These are phyloP conservation scores for Rotaria socialis DNA, from an alignment of 2,888 invertebrate genomes.

Conservation along the genomic window DNA sequence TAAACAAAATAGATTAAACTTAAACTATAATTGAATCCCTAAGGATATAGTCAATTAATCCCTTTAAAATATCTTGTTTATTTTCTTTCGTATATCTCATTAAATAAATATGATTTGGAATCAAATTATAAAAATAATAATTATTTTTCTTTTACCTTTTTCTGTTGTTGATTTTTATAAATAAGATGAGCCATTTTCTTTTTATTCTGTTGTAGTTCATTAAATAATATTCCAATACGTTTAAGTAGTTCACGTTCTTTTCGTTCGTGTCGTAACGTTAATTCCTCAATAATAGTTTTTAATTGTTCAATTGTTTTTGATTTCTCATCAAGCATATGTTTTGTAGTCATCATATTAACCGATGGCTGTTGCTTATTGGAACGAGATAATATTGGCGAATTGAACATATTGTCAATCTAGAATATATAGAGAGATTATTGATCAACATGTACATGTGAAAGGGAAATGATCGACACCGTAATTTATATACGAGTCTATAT, in stretches of 20 bases:
- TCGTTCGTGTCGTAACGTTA: background rate
- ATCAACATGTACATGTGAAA: background rate
- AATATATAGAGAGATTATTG: background rate
- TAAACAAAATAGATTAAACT: slow-evolving; percentile 12
- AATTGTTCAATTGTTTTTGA: slow-evolving; percentile 12
- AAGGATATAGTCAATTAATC: slow-evolving; percentile 10
- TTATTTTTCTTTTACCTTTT: background rate
- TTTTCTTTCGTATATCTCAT: background rate
- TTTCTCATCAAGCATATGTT: slow-evolving; percentile 15
- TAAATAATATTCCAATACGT: slow-evolving; percentile 18
- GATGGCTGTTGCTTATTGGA: background rate
- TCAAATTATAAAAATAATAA: background rate
- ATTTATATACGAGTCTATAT: background rate
- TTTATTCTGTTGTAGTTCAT: slow-evolving; percentile 28
- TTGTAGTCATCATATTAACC: background rate
- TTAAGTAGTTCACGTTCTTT: slow-evolving; percentile 34
- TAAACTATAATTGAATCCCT: background rate
- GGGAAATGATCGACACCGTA: background rate
- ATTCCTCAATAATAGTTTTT: slow-evolving; percentile 11
- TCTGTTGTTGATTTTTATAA: slow-evolving; percentile 3
- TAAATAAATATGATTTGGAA: background rate
- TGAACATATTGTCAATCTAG: slow-evolving; percentile 26
- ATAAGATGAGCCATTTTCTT: slow-evolving; percentile 8
- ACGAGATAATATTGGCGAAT: background rate
- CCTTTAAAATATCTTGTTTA: slow-evolving; percentile 22